Evolutionary conservation across 23 tunicate genomes (phyloP), one percentile per base, ranked within the genome.

Genomic region (Trididemnum miniatum): DNA sequence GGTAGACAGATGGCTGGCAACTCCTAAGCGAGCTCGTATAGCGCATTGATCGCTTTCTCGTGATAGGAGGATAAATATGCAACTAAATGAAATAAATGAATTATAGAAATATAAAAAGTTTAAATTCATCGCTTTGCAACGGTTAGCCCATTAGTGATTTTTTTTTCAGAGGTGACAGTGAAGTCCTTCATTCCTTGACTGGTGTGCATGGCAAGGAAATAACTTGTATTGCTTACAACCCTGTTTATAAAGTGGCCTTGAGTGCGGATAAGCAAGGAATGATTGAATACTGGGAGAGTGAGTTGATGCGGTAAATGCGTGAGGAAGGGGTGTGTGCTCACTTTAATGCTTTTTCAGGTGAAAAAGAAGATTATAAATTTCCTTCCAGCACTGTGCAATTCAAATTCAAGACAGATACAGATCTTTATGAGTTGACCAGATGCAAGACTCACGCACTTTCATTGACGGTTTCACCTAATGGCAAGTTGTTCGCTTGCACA

Each of bases 361-460:
- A 87, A 65, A 92, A 92, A 83, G 28, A 83, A 24, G 89, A 83
- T 23, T 92, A 40, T 40, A 77, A 71, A 28, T 90, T 87, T 52
- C 96, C 96, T 2, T 44, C 72, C 51, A 49, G 30, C 1, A 35
- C 65, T 38, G 86, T 88, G 5, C 84, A 87, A n/a, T 96, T 90
- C 72, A 86, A 87, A 62, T 90, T 78, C 44, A 96, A 96, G 83
- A 90, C 89, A 0, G 89, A 96, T 60, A 96, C 99, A 20, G 96
- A 90, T 83, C 60, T 96, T 22, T 96, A 96, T 57, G 94, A 96
- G 51, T 51, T 96, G 60, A 86, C 89, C 0, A 83, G 83, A 79
- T 81, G 69, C 27, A 79, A 96, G 67, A 83, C 96, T 34, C 62
- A 77, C 64, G 99, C 95, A 65, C 57, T 82, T 36, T 84, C 91